These are phyloP conservation scores for Mamestra configurata DNA, from an alignment of 1,140 invertebrate species.

Conservation along the genomic window DNA sequence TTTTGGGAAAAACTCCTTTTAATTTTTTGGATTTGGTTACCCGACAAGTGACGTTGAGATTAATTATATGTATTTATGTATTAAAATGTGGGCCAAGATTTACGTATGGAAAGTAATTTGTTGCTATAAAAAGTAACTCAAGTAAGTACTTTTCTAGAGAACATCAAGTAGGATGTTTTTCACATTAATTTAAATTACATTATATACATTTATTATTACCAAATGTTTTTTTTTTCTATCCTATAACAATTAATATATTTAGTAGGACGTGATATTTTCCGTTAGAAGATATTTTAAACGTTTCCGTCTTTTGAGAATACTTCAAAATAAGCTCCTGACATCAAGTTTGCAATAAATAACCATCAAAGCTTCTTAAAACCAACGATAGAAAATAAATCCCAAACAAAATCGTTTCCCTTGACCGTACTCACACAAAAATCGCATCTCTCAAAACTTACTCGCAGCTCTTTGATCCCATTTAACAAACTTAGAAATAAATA, in stretches of 20 bases:
- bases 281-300: no score
- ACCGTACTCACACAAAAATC: slow-evolving; percentile 17
- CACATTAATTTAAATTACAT: no score
- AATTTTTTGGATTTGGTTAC: slow-evolving; percentile 25
- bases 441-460: slow-evolving; percentile 25
- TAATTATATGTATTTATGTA: slow-evolving; percentile 15
- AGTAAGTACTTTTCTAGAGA: no score
- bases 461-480: slow-evolving; percentile 26
- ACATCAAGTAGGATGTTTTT: no score
- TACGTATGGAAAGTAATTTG: not conserved
- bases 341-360: not conserved
- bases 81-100: not conserved
- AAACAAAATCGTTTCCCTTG: not conserved
- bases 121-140: not conserved
- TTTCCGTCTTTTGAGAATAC: no score
- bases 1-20: slow-evolving; percentile 41
- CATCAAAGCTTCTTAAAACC: not conserved
- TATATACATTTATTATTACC: no score
- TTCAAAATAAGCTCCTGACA: not conserved
- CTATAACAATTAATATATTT: no score
- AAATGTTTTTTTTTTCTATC: no score
- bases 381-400: not conserved
- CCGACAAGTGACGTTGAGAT: slow-evolving; percentile 7
- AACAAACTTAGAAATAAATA: slow-evolving; percentile 28
- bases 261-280: no score